Evolutionary conservation across 2,888 invertebrate species (phyloP).

Genomic region (Oxycera nigricornis): DNA sequence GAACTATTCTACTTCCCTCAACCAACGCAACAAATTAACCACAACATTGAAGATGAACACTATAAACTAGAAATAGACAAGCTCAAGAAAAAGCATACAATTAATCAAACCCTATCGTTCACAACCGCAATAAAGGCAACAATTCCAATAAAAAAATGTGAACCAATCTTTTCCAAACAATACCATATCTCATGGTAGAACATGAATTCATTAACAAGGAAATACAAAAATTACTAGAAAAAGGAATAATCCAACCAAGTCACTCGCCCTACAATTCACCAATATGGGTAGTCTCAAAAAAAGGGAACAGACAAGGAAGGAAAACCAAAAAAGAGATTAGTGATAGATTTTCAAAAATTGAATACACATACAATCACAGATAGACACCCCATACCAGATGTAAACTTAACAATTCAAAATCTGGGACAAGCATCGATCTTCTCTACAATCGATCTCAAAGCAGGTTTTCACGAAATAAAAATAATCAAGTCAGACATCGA

Average conservation of each 20-base stretch:
- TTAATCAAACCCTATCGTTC: not conserved
- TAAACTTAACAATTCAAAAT: slow-evolving; percentile 6
- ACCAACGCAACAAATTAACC: not conserved
- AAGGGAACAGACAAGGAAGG: not conserved
- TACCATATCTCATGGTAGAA: not conserved
- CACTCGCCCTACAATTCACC: not conserved
- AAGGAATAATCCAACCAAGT: not conserved
- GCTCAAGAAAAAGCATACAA: not conserved
- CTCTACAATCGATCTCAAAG: slow-evolving; percentile 32
- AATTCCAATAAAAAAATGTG: not conserved
- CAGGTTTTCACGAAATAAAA: not conserved
- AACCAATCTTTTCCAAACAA: not conserved
- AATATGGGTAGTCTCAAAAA: not conserved
- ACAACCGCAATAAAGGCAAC: not conserved
- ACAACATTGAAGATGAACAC: not conserved
- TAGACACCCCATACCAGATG: slow-evolving; percentile 13
- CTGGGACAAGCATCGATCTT: slow-evolving; percentile 2
- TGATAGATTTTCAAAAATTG: slow-evolving; percentile 11
- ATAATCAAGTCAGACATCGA: slow-evolving; percentile 14
- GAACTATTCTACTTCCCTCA: not conserved
- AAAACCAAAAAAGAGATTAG: not conserved
- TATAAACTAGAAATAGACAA: not conserved
- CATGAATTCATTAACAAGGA: not conserved
- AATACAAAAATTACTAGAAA: not conserved
- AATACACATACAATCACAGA: slow-evolving; percentile 8